Evolutionary conservation across 2,888 invertebrate genomes (phyloP), one percentile per base, ranked within the genome.

Genomic region (Catocala nupta): DNA sequence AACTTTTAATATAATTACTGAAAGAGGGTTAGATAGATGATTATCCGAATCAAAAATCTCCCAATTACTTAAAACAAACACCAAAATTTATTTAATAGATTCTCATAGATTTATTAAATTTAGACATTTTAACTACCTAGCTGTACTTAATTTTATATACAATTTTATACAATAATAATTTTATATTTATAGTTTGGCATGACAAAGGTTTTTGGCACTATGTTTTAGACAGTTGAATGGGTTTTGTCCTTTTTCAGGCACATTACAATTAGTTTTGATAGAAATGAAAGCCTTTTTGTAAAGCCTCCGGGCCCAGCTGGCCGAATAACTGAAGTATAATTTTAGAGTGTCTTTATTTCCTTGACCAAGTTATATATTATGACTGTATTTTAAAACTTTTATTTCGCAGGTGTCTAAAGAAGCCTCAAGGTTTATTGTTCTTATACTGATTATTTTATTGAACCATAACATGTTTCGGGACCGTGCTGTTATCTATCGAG

Each of bases 101-200:
- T 78, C 75, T 68, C 34, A 77, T 76, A 71, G 67, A 78, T 71
- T 73, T 68, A 70, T 72, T 76, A 75, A 76, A 71, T 79, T 81
- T 80, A 82, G 75, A 82, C 75, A 81, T 80, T 75, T 77, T 71
- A 73, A 78, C 80, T 83, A 83, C 65, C 77, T 77, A 77, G 71
- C 70, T 71, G 56, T 73, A 70, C 72, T 70, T 75, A 68, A 68
- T 64, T 73, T 75, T 85, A 85, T 85, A 71, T 83, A 85, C 84
- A 85, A 84, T 81, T 80, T 56, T 84, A 84, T 78, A 84, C 78
- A 78, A 72, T 84, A 66, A 75, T 71, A 70, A 69, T 65, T 65
- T 69, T 65, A 65, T 63, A 65, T 63, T 65, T 59, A 65, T 75
- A 78, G 52, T 75, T 81, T 81, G 81, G 77, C 83, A 81, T 70